Conservation (phyloP, 2,113 vertebrate species). For the Malaclemys terrapin region DNA sequence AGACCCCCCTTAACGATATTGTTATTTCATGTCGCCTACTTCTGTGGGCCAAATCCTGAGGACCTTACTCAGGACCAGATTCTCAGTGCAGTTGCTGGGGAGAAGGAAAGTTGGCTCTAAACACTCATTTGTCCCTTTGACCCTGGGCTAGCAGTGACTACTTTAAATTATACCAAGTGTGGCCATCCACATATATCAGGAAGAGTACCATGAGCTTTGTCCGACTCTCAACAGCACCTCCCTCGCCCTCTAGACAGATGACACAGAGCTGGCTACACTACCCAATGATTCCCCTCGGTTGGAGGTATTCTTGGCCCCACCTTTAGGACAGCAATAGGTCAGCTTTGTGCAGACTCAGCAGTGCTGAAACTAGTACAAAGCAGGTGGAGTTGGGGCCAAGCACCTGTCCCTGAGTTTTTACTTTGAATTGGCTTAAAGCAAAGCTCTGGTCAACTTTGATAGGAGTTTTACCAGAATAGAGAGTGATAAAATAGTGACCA, state of each 20-base stretch:
- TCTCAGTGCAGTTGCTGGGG: not conserved
- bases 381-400: not conserved
- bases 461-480: not conserved
- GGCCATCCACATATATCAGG: not conserved
- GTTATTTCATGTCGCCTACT: not conserved
- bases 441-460: not conserved
- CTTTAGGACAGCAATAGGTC: not conserved
- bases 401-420: not conserved
- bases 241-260: not conserved
- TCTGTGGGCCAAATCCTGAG: not conserved
- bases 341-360: not conserved
- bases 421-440: not conserved
- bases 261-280: not conserved
- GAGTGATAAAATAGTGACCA: not conserved
- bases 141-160: not conserved
- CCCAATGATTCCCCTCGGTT: not conserved
- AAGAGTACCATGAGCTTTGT: not conserved
- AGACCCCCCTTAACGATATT: not conserved
- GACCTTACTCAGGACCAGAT: accelerated
- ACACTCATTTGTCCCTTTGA: not conserved
- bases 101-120: not conserved
- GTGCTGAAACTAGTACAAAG: not conserved
- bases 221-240: not conserved
- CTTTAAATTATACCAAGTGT: not conserved
- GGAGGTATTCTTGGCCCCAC: not conserved